Percentiles rank a stretch among this genome's conserved stretches.
phyloP scores from a whole-genome alignment of 2,797 vertebrate species.

The Scolopax rusticola region DNA sequence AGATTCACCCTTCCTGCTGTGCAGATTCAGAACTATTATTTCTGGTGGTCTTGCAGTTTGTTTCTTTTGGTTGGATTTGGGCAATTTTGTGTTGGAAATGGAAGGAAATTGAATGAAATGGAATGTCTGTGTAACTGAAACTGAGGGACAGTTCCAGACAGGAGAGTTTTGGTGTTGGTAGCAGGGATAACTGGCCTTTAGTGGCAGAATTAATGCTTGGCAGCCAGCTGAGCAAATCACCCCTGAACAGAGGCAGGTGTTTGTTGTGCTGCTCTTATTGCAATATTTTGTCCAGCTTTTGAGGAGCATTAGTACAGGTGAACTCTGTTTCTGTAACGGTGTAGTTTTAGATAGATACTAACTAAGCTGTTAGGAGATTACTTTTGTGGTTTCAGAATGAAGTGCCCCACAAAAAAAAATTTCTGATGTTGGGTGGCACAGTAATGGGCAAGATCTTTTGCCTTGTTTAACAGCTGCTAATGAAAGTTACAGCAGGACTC shows the following conservation, averaged over 20 bases:
- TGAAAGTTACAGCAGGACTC: background rate
- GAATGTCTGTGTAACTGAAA: too few species aligned
- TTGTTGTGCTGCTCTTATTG: background rate
- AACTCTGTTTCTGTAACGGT: background rate
- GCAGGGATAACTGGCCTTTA: accelerated
- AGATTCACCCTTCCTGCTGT: too few species aligned
- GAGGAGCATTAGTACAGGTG: accelerated
- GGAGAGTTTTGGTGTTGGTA: background rate
- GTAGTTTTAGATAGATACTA: background rate
- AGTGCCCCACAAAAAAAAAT: background rate
- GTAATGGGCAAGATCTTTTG: background rate
- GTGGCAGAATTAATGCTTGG: background rate
- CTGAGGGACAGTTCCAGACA: accelerated
- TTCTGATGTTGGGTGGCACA: background rate
- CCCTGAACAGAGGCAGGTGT: background rate
- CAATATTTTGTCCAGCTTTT: accelerated
- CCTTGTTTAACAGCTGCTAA: background rate
- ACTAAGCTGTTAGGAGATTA: accelerated
- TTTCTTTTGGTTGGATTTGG: background rate
- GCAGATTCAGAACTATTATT: background rate
- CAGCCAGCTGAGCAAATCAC: background rate
- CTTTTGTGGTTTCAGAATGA: background rate
- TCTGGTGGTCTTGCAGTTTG: background rate
- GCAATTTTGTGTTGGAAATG: accelerated
- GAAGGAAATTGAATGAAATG: background rate